Evolutionary conservation across 2,888 invertebrate genomes (phyloP).

Genomic region (Limnephilus lunatus): DNA sequence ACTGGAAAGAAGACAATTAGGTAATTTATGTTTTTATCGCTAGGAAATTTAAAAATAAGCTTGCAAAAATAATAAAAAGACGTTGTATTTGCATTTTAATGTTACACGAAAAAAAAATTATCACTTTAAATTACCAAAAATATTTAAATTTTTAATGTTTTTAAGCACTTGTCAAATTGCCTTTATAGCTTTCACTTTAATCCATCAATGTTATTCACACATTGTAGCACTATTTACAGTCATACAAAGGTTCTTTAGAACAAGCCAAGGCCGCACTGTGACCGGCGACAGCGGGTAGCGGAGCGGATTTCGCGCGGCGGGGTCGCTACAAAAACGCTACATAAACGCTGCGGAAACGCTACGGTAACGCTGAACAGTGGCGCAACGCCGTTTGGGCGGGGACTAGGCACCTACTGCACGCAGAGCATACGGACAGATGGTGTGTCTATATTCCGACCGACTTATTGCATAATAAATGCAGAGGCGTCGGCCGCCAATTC

Average conservation of each 20-base stretch:
- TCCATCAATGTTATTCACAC: not conserved
- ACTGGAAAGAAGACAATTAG: not conserved
- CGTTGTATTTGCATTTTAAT: too few species aligned
- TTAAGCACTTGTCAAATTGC: not conserved
- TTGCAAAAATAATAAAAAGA: not conserved
- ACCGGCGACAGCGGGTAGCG: not conserved
- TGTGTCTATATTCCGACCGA: not conserved
- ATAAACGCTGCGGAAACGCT: not conserved
- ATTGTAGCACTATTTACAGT: not conserved
- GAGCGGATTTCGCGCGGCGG: not conserved
- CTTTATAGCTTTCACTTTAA: not conserved
- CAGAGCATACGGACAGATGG: not conserved
- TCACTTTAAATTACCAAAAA: not conserved
- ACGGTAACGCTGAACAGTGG: constrained; percentile 1
- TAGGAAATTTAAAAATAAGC: not conserved
- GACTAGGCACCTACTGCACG: constrained; percentile 18
- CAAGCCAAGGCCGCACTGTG: not conserved
- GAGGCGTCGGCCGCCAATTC: constrained; percentile 29
- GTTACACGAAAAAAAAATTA: not conserved
- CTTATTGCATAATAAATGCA: constrained; percentile 25
- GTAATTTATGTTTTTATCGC: not conserved
- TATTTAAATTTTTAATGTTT: not conserved
- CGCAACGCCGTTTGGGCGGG: constrained; percentile 2
- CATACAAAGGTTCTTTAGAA: not conserved
- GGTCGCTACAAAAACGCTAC: not conserved